Percentiles rank a stretch among this genome's conserved stretches.
phyloP scores from a whole-genome alignment of 2,113 vertebrate species.

The Ceyx melanurus region DNA sequence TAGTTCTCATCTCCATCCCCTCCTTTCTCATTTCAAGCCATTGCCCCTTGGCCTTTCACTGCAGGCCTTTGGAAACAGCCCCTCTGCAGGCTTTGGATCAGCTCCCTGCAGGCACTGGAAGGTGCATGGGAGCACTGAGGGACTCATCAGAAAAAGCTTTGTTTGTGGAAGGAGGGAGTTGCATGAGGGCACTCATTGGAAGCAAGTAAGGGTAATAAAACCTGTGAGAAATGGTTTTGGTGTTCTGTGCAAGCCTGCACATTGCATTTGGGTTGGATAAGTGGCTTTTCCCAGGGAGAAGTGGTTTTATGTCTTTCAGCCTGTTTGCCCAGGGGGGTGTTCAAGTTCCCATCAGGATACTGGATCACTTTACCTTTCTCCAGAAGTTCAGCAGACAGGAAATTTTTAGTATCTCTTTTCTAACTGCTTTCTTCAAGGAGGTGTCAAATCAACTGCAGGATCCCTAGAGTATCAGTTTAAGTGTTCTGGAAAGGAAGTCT shows the following conservation, averaged over 20 bases:
- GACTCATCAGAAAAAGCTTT: not conserved
- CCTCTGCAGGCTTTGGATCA: no score
- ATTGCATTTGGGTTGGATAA: not conserved
- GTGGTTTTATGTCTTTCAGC: not conserved
- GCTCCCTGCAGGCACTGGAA: no score
- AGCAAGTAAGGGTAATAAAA: not conserved
- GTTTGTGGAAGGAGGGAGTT: not conserved
- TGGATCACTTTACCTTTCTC: not conserved
- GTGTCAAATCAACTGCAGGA: not conserved
- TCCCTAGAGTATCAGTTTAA: not conserved
- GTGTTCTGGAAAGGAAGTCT: not conserved
- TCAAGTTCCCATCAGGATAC: not conserved
- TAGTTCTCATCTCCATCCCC: no score
- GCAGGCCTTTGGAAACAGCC: no score
- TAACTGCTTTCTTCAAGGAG: not conserved
- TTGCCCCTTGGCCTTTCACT: no score
- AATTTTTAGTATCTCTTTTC: not conserved
- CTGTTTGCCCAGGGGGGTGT: not conserved
- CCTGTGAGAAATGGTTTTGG: not conserved
- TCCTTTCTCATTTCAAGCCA: no score
- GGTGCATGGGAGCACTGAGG: not conserved
- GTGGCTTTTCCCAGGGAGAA: not conserved
- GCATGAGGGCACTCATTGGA: not conserved
- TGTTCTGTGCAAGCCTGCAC: not conserved
- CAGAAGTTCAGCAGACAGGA: not conserved